Percentiles rank a stretch among this genome's conserved stretches.
Evolutionary conservation across 1,140 invertebrate species (phyloP).

Genomic region (Nasonia giraulti): DNA sequence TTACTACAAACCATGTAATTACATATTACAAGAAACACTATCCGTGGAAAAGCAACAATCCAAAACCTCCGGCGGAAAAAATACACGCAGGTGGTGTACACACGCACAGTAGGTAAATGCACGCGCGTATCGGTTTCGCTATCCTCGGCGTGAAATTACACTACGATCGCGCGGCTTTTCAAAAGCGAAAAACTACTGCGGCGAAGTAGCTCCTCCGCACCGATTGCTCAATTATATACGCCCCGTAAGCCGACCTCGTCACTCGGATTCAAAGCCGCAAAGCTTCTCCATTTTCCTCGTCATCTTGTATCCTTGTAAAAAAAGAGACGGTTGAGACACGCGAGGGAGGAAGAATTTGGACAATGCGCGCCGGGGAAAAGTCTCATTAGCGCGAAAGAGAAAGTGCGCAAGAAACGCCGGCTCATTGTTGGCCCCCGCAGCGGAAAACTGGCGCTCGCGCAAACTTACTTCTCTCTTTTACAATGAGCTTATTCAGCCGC

Average conservation of each 20-base stretch:
- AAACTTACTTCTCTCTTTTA: background rate
- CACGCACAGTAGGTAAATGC: background rate
- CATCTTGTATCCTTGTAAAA: background rate
- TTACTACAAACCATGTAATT: conserved; percentile 34
- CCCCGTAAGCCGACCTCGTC: background rate
- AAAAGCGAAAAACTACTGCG: background rate
- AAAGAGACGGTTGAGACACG: background rate
- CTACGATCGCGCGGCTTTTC: background rate
- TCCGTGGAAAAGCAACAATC: background rate
- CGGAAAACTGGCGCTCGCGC: background rate
- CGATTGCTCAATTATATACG: conserved; percentile 40
- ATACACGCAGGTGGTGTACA: background rate
- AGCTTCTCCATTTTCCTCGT: too few species aligned
- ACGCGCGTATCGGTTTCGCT: conserved; percentile 16
- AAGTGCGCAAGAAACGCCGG: background rate
- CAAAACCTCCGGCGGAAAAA: background rate
- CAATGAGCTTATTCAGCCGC: conserved; percentile 7
- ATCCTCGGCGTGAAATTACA: too few species aligned
- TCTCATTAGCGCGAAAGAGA: conserved; percentile 30
- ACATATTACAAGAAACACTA: conserved; percentile 19
- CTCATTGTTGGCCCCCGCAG: background rate
- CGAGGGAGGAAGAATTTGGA: background rate
- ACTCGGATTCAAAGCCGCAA: too few species aligned
- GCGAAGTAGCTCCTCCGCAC: background rate
- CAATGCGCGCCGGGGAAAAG: background rate